phyloP scores from a whole-genome alignment of 2,113 vertebrate species.

The Mastomys natalensis region DNA sequence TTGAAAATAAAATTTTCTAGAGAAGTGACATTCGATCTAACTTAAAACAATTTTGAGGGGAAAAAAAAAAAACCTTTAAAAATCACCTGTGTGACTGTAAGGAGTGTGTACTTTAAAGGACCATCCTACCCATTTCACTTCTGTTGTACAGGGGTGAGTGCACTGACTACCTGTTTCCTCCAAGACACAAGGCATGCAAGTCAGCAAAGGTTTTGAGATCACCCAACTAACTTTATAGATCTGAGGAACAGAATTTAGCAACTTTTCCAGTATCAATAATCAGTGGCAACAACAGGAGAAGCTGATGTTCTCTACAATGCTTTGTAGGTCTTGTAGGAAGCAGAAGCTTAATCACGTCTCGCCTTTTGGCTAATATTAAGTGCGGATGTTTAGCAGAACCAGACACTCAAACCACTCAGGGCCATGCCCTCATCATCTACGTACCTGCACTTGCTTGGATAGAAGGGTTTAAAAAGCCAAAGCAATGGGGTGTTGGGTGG shows the following conservation, averaged over 20 bases:
- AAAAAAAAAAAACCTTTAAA: neutral
- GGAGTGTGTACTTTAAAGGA: neutral
- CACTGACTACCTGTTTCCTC: neutral
- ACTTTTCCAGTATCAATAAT: neutral
- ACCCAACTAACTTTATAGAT: neutral
- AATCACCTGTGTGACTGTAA: neutral
- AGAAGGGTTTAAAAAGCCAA: neutral
- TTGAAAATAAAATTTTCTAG: neutral
- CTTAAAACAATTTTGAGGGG: constrained; percentile 3
- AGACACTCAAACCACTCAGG: neutral
- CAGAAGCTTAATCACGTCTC: neutral
- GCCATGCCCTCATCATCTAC: neutral
- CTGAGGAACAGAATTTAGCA: neutral
- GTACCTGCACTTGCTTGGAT: neutral
- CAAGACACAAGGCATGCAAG: neutral
- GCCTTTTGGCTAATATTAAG: neutral
- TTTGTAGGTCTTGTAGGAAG: neutral
- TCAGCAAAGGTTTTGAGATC: neutral
- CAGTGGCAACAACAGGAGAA: neutral
- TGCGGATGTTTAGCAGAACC: neutral
- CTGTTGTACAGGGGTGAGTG: neutral
- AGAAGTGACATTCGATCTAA: constrained; percentile 29
- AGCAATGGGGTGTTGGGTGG: neutral
- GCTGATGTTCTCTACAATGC: neutral
- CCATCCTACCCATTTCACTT: neutral